Evolutionary conservation across 1,140 invertebrate species (phyloP), one percentile per base, ranked within the genome.

Genomic region (Archegozetes longisetosus): DNA sequence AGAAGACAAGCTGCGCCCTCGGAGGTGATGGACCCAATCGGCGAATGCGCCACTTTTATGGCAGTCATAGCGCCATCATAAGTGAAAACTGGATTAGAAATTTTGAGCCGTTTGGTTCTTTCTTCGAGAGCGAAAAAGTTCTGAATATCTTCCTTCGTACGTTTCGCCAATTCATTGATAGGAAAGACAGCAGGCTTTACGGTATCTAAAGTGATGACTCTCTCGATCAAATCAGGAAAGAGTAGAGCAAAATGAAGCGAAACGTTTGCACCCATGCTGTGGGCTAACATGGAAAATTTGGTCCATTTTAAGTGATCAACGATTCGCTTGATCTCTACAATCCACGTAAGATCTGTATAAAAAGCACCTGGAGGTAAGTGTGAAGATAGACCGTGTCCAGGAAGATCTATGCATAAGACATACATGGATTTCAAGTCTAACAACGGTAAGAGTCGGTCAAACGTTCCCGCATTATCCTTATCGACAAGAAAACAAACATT

Each of bases 381-480:
- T 0, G 85, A 84, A 0, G 87, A 90, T 2, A 79, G 74, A 1
- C 88, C 88, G 72, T 91, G 87, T 24, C 74, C 74, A 3, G 69
- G 82, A 61, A 84, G 71, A 68, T 69, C 68, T 12, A 67, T 14
- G 9, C 63, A 61, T 9, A 69, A 61, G 28, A 66, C 55, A 27
- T 61, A 58, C 46, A 65, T 58, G 14, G 62, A 47, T 23, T 61
- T 20, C 24, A 29, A 32, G 14, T 20, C 23, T 25, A 92, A 71
- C 14, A 84, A 70, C 14, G 85, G 82, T 29, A 84, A 80, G 40
- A 92, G 74, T 52, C 74, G 77, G 71, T 91, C 86, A 76, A 87
- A 92, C 25, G 82, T 84, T n/a, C 85, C 85, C 52, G 83, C 81
- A 70, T 91, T 92, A 70, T 91, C 87, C 73, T 88, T 83, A 3